Evolutionary conservation across 2,888 invertebrate genomes (phyloP).

Genomic region (Noctua janthe): DNA sequence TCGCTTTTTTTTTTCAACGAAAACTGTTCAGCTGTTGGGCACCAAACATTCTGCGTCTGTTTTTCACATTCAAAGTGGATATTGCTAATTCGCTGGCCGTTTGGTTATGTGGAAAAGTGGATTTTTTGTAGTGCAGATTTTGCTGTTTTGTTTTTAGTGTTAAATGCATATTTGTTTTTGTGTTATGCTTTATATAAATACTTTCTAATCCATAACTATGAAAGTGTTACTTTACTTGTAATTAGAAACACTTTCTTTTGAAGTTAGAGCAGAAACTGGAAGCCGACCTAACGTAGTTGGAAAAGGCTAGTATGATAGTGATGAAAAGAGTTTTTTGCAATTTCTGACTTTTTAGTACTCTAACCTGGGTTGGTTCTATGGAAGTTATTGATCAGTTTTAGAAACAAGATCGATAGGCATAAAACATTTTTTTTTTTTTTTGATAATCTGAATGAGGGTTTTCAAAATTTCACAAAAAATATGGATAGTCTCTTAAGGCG

Average conservation of each 20-base stretch:
- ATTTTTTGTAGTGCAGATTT: constrained; percentile 30
- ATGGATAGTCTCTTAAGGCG: no score
- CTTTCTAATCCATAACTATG: background rate
- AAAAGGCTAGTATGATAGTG: background rate
- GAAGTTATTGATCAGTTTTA: no score
- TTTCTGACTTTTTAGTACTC: background rate
- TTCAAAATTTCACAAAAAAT: no score
- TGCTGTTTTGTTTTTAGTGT: constrained; percentile 2
- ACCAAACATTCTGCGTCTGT: constrained; percentile 67
- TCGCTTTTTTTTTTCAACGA: constrained; percentile 70
- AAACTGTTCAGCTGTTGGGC: constrained; percentile 70
- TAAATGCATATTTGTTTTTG: constrained; percentile 7
- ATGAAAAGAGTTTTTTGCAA: no score
- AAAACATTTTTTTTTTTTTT: no score
- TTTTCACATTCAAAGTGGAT: constrained; percentile 58
- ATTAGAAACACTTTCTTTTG: background rate
- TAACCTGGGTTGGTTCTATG: no score
- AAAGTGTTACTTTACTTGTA: background rate
- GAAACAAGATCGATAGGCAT: no score
- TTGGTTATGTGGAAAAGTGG: constrained; percentile 37
- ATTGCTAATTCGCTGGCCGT: constrained; percentile 53
- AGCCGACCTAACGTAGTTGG: background rate
- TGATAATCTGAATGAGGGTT: no score
- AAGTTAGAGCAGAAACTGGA: background rate
- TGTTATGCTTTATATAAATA: background rate